Base-by-base conservation (phyloP, 1,140 invertebrate species). In the Drosophila persimilis region DNA sequence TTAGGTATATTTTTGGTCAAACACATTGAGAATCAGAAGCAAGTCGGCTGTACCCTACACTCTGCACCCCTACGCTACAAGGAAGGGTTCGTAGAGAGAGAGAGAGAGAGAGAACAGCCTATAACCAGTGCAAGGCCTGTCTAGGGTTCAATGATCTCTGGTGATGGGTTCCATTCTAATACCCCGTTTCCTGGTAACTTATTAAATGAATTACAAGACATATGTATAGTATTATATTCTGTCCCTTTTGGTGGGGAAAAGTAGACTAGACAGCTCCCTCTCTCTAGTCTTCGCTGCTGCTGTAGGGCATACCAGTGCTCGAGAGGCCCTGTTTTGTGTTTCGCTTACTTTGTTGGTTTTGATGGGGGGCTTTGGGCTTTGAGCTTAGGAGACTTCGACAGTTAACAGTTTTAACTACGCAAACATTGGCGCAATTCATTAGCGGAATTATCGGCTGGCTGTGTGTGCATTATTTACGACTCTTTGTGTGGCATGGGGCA, bases 401-500 rank as follows among this genome's bases (percentile, higher is more conserved):
- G 80, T 84, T 66, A 61, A 79, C 62, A 77, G 74, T 80, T 85
- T 85, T 85, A 85, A 65, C 59, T 54, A 59, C 22, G 54, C 76
- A 85, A 85, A 85, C 66, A 73, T 84, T 84, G 66, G 48, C n/a
- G 17, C 46, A 64, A 73, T 63, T 58, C 65, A 85, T 84, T 84
- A 84, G 76, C 66, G 60, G 48, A 65, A 70, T 85, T 84, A 85
- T 73, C 80, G 64, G 62, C 63, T 85, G 47, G 72, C 77, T 59
- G 64, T 73, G 61, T 67, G 11, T 67, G 11, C 47, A 20, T 47
- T 22, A 26, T 17, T 50, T 55, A 22, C 54, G 47, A 26, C 48
- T 35, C 8, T 29, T 22, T 48, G 6, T 15, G n/a, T 11, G n/a
- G 43, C 20, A 60, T 41, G 65, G 55, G 60, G 73, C 74, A 54